A percentile compares a stretch with the other conserved stretches of the same genome.
Evolutionary conservation across 2,113 vertebrate genomes (phyloP).

Genomic region (Isichthys henryi): DNA sequence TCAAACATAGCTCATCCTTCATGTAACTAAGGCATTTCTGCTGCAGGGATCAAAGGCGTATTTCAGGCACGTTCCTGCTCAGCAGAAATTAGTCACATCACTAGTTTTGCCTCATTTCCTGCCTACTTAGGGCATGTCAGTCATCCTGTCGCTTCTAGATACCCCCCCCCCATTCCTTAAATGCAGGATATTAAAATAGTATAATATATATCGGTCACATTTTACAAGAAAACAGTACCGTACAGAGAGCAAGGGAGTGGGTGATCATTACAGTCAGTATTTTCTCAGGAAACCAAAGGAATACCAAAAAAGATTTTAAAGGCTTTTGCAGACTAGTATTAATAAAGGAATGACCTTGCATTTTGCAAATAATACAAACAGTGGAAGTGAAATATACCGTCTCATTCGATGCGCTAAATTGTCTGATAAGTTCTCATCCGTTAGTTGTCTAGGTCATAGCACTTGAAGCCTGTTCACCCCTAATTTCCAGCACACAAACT

Average conservation of each 20-base stretch:
- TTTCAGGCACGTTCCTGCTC: slow-evolving; percentile 12
- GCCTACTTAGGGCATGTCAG: slow-evolving; percentile 28
- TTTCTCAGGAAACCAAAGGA: background rate
- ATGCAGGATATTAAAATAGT: slow-evolving; percentile 20
- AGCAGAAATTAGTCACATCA: slow-evolving; percentile 21
- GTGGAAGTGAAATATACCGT: background rate
- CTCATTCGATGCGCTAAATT: background rate
- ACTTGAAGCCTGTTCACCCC: no score
- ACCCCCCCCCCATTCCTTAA: background rate
- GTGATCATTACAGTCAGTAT: background rate
- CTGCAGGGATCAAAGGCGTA: background rate
- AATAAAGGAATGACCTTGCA: background rate
- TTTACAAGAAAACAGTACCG: slow-evolving; percentile 11
- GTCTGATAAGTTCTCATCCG: background rate
- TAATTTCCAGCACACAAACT: background rate
- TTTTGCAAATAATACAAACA: background rate
- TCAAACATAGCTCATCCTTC: background rate
- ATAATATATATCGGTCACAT: background rate
- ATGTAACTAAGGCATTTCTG: background rate
- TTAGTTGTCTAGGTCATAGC: background rate
- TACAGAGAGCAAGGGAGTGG: background rate
- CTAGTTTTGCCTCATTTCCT: slow-evolving; percentile 40
- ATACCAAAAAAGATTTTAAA: background rate
- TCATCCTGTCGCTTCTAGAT: slow-evolving; percentile 28
- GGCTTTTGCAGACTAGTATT: background rate